A percentile compares a stretch with the other conserved stretches of the same genome.
Conservation (phyloP, 2,888 invertebrate genomes). For the Agriopis aurantiaria region DNA sequence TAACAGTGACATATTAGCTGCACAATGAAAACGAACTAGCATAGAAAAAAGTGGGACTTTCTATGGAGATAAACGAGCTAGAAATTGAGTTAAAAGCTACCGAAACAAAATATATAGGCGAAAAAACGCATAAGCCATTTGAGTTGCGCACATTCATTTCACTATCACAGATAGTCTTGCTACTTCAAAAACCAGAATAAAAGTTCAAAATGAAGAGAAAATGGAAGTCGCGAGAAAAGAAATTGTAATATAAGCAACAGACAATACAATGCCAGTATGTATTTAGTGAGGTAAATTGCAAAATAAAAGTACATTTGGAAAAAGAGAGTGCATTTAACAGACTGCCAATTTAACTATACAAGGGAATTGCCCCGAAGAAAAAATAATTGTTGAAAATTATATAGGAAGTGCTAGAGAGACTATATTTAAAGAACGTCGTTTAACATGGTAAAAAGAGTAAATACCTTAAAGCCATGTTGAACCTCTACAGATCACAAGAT, state of each 20-base stretch:
- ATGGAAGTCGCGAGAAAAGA: too few relatives aligned
- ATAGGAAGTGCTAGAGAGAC: neutral
- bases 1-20: constrained; percentile 41
- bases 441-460: neutral
- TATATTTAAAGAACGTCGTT: neutral
- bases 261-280: neutral
- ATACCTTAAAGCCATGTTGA: neutral
- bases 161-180: neutral
- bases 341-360: constrained; percentile 9
- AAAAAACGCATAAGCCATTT: neutral
- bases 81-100: constrained; percentile 20
- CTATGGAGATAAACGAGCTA: constrained; percentile 25
- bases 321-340: constrained; percentile 3
- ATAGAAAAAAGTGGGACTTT: constrained; percentile 2
- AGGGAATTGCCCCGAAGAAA: constrained; percentile 1
- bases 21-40: constrained; percentile 18
- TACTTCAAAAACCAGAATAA: too few relatives aligned
- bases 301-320: neutral
- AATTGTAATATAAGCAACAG: too few relatives aligned
- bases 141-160: neutral
- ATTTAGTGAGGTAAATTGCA: neutral
- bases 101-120: constrained; percentile 14
- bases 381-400: neutral
- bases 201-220: too few relatives aligned
- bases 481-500: too few relatives aligned